A percentile compares a stretch with the other conserved stretches of the same genome.
Evolutionary conservation across 2,888 invertebrate genomes (phyloP).

Genomic region (Lepas anatifera): DNA sequence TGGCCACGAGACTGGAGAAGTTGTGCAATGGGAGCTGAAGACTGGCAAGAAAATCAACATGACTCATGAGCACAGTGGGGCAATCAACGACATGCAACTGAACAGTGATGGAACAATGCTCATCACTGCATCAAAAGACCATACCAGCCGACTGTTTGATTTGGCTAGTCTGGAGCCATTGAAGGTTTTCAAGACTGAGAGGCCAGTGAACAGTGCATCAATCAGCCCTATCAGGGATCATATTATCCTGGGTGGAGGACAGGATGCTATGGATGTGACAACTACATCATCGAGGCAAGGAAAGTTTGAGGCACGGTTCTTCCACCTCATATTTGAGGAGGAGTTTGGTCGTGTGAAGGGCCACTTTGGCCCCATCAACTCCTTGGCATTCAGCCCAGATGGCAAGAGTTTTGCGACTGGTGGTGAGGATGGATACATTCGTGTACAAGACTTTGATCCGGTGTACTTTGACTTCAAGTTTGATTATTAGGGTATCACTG

Average conservation of each 20-base stretch:
- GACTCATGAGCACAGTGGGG: slow-evolving; percentile 65
- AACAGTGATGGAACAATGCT: slow-evolving; percentile 89
- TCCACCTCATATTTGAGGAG: slow-evolving; percentile 90
- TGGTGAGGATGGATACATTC: slow-evolving; percentile 96
- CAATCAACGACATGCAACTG: slow-evolving; percentile 93
- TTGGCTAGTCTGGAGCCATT: slow-evolving; percentile 69
- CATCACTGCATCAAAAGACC: slow-evolving; percentile 93
- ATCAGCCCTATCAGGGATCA: slow-evolving; percentile 92
- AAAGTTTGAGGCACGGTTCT: slow-evolving; percentile 92
- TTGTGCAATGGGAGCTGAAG: slow-evolving; percentile 85
- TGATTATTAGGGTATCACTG: slow-evolving; percentile 45
- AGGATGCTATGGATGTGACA: slow-evolving; percentile 98
- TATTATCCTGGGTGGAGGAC: slow-evolving; percentile 95
- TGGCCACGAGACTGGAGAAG: slow-evolving; percentile 87
- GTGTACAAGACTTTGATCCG: slow-evolving; percentile 90
- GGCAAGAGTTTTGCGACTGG: slow-evolving; percentile 94
- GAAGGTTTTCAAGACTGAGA: slow-evolving; percentile 93
- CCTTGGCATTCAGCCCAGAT: slow-evolving; percentile 94
- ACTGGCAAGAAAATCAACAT: slow-evolving; percentile 49
- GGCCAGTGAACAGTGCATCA: slow-evolving; percentile 96
- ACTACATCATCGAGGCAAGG: slow-evolving; percentile 87
- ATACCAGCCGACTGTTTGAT: slow-evolving; percentile 90
- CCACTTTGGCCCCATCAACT: slow-evolving; percentile 99
- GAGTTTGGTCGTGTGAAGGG: slow-evolving; percentile 97
- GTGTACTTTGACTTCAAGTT: slow-evolving; percentile 93